phyloP scores from a whole-genome alignment of 2,797 vertebrate genomes.

The Brachyalestes nurse region DNA sequence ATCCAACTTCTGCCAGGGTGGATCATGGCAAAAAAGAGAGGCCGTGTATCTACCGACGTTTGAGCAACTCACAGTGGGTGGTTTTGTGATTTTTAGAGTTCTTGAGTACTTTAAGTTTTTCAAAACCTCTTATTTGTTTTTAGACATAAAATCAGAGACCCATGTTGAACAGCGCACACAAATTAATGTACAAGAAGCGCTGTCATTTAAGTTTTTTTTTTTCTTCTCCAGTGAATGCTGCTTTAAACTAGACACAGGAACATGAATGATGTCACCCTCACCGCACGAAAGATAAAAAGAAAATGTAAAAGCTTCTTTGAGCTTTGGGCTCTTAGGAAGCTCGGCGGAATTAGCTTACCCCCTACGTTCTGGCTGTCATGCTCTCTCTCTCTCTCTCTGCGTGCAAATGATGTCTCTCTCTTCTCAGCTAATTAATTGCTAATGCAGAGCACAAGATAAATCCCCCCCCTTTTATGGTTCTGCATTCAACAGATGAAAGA shows the following conservation, averaged over 20 bases:
- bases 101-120: too few relatives aligned
- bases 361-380: conserved; percentile 39
- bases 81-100: too few relatives aligned
- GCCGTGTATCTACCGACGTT: too few relatives aligned
- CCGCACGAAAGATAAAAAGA: conserved; percentile 36
- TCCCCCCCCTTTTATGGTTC: conserved; percentile 45
- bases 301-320: conserved; percentile 48
- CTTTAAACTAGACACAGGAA: conserved; percentile 16
- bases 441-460: conserved; percentile 66
- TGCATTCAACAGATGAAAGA: conserved; percentile 66
- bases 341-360: conserved; percentile 42
- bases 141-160: neutral
- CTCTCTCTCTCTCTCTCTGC: conserved; percentile 42
- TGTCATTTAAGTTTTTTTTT: neutral
- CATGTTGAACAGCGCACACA: neutral
- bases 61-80: too few relatives aligned
- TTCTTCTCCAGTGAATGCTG: conserved; percentile 16
- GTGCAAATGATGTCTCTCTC: conserved; percentile 51
- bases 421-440: conserved; percentile 69
- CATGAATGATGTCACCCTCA: conserved; percentile 36
- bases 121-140: too few relatives aligned
- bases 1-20: too few relatives aligned
- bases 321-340: conserved; percentile 38
- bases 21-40: too few relatives aligned
- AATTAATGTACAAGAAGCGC: neutral